These are phyloP conservation scores for Aspiorhynchus laticeps DNA, from an alignment of 2,113 vertebrate genomes.

Conservation along the genomic window DNA sequence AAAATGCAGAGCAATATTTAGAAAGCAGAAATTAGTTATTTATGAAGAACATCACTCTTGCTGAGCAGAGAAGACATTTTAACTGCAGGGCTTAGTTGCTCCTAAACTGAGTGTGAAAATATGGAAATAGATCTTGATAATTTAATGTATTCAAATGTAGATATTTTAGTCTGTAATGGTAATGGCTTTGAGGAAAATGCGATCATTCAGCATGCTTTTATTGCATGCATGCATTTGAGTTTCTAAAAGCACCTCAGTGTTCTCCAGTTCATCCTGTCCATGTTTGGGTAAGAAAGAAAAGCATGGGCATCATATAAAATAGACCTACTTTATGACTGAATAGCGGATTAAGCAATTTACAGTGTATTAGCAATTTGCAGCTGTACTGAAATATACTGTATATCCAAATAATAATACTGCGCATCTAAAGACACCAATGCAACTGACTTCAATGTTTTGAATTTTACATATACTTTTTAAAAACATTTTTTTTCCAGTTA, in stretches of 20 bases:
- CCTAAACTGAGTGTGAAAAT: background rate
- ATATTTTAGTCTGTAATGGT: background rate
- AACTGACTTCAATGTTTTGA: background rate
- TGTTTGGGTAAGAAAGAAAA: conserved; percentile 26
- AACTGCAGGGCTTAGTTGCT: background rate
- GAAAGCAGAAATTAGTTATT: background rate
- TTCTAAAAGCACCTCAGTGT: conserved; percentile 43
- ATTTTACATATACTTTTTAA: too few species aligned
- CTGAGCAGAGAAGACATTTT: background rate
- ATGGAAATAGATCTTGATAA: background rate
- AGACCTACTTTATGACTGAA: background rate
- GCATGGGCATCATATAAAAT: background rate
- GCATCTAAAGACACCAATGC: background rate
- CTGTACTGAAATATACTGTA: background rate
- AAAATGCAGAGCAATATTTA: background rate
- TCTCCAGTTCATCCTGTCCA: conserved; percentile 45
- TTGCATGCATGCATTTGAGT: conserved; percentile 14
- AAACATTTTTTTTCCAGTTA: background rate
- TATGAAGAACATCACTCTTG: background rate
- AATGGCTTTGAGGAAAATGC: background rate
- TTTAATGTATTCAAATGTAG: background rate
- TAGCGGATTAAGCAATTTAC: background rate
- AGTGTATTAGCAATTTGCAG: background rate
- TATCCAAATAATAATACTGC: background rate
- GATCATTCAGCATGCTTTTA: background rate